phyloP scores from a whole-genome alignment of 1,140 invertebrate species.

The Paralvinella palmiformis region DNA sequence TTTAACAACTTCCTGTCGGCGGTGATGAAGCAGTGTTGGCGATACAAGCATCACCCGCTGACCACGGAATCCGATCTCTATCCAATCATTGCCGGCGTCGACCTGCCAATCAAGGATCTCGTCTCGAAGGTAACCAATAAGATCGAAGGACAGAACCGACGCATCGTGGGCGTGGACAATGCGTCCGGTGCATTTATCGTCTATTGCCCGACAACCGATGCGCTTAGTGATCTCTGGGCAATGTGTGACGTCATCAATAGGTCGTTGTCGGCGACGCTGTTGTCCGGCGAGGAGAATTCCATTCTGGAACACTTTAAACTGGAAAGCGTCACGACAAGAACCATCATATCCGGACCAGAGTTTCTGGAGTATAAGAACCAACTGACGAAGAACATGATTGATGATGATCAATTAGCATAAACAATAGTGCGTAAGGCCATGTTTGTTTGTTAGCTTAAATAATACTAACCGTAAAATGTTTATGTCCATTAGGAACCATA shows the following conservation, averaged over 20 bases:
- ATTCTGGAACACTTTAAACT: slow-evolving; percentile 1
- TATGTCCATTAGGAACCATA: no score
- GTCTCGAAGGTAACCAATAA: neutral
- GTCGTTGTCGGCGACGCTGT: neutral
- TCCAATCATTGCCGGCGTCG: slow-evolving; percentile 1
- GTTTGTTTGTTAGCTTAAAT: no score
- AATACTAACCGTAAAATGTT: no score
- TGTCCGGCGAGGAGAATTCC: neutral
- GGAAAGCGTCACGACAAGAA: neutral
- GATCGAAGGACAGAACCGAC: slow-evolving; percentile 13
- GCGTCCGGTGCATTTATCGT: slow-evolving; percentile 5
- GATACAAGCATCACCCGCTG: slow-evolving; percentile 11
- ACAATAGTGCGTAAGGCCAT: neutral
- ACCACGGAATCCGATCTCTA: neutral
- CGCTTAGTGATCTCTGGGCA: slow-evolving; percentile 18
- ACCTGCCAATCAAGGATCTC: slow-evolving; percentile 11
- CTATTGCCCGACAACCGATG: slow-evolving; percentile 13
- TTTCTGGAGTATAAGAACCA: slow-evolving; percentile 3
- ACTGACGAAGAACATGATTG: neutral
- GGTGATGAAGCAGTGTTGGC: slow-evolving; percentile 10
- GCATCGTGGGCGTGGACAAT: slow-evolving; percentile 14
- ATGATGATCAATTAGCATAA: no score
- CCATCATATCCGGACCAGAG: neutral
- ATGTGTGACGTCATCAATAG: slow-evolving; percentile 18
- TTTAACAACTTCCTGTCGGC: slow-evolving; percentile 7